Evolutionary conservation across 1,140 invertebrate species (phyloP).

Genomic region (Sweltsa coloradensis): DNA sequence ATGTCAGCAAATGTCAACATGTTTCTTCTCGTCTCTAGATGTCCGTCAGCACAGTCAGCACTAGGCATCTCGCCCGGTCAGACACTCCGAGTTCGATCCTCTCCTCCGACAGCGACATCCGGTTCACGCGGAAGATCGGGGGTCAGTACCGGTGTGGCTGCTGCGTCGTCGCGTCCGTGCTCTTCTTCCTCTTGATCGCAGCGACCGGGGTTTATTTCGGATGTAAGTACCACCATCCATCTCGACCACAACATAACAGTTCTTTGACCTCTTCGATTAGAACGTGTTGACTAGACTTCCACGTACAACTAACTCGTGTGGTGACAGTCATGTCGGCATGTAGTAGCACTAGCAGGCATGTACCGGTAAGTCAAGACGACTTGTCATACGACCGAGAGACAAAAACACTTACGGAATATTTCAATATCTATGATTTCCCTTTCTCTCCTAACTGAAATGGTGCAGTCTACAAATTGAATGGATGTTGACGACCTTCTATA

Average conservation of each 20-base stretch:
- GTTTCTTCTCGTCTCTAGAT: slow-evolving; percentile 24
- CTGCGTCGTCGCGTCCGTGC: slow-evolving; percentile 67
- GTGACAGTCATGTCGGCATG: too few species aligned
- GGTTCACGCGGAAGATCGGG: slow-evolving; percentile 69
- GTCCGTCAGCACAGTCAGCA: slow-evolving; percentile 34
- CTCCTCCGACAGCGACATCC: slow-evolving; percentile 71
- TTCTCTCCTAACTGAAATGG: too few species aligned
- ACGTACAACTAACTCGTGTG: too few species aligned
- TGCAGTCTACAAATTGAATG: too few species aligned
- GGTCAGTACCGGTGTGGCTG: slow-evolving; percentile 69
- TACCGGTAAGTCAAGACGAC: too few species aligned
- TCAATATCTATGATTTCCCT: too few species aligned
- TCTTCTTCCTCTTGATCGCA: slow-evolving; percentile 66
- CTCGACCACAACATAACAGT: not conserved
- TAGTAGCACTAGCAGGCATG: too few species aligned
- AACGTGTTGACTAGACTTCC: too few species aligned
- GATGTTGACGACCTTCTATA: too few species aligned
- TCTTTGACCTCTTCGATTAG: not conserved
- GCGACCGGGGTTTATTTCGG: slow-evolving; percentile 74
- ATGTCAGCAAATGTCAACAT: too few species aligned
- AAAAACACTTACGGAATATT: too few species aligned
- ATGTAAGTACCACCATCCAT: slow-evolving; percentile 51
- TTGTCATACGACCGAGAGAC: too few species aligned
- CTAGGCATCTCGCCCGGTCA: slow-evolving; percentile 34
- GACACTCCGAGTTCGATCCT: slow-evolving; percentile 59